Base-by-base conservation (phyloP, 2,113 vertebrate species). In the Podiceps cristatus region DNA sequence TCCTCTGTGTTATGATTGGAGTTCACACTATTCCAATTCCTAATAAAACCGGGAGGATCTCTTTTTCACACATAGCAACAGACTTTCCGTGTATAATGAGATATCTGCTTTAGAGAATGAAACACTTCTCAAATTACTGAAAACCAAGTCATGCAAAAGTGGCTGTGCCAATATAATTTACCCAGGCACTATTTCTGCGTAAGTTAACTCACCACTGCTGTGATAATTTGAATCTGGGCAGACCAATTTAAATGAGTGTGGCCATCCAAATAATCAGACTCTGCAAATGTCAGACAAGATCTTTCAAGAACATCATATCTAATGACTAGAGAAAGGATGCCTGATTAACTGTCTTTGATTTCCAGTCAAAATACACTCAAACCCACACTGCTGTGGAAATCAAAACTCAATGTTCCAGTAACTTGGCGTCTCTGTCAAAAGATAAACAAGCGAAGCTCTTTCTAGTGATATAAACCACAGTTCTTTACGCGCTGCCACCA, bases 331-430 rank as follows among this genome's bases (percentile, higher is more conserved):
- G 78, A 66, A 92, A 90, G 82, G 77, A 88, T 83, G 75, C 50
- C 42, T 90, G 69, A 83, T 90, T 64, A 95, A 62, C 66, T 47
- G n/a, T 27, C 77, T 93, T 93, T 62, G 71, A 95, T 92, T 97
- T 94, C 50, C n/a, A 95, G 93, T 79, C 93, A 95, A 92, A 97
- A 93, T 44, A 94, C 18, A 18, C 50, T 66, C 53, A 93, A 82
- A 79, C 7, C 50, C 50, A 53, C 44, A 22, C 31, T 92, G 69
- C 49, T 83, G 62, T 25, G 74, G 62, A 94, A 88, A 89, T 52
- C 42, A 67, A 50, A 64, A 60, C 37, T 69, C 56, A 13, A n/a
- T 64, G 93, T 91, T 82, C 87, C 81, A 82, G 27, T 62, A 90
- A 72, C 72, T 90, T 67, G 50, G 31, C 55, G 5, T 13, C 31